phyloP scores from a whole-genome alignment of 53 echinoderm and acorn worm genomes.

The Stichopus horrens region DNA sequence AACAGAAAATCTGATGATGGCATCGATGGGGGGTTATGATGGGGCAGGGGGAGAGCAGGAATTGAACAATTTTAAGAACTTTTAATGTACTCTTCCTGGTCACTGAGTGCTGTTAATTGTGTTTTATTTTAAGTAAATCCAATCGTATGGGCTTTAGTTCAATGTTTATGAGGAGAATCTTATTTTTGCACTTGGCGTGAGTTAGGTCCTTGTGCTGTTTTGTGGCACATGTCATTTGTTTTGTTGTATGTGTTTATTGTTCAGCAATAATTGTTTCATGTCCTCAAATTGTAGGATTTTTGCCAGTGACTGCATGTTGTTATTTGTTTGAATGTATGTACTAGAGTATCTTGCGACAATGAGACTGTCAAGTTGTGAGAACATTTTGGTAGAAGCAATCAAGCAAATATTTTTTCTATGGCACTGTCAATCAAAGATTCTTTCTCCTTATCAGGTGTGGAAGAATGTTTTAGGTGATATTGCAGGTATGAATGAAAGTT shows the following conservation, averaged over 20 bases:
- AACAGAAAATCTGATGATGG: too few relatives aligned
- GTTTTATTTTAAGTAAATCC: too few relatives aligned
- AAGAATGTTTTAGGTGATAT: neutral
- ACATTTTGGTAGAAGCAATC: neutral
- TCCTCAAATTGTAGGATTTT: neutral
- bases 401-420: neutral
- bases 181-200: neutral
- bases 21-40: too few relatives aligned
- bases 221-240: neutral
- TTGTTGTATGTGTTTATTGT: conserved; percentile 3
- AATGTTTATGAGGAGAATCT: too few relatives aligned
- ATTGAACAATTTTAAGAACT: neutral
- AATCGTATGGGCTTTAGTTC: too few relatives aligned
- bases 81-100: neutral
- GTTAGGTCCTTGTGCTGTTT: neutral
- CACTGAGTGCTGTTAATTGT: too few relatives aligned
- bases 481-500: neutral
- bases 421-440: neutral
- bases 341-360: neutral
- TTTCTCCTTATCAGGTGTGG: neutral
- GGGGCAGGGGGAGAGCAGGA: too few relatives aligned
- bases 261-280: conserved; percentile 14
- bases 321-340: neutral
- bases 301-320: neutral
- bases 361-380: neutral